Evolutionary conservation across 92 coral and sea anemone genomes (phyloP).

Genomic region (Porites rus): DNA sequence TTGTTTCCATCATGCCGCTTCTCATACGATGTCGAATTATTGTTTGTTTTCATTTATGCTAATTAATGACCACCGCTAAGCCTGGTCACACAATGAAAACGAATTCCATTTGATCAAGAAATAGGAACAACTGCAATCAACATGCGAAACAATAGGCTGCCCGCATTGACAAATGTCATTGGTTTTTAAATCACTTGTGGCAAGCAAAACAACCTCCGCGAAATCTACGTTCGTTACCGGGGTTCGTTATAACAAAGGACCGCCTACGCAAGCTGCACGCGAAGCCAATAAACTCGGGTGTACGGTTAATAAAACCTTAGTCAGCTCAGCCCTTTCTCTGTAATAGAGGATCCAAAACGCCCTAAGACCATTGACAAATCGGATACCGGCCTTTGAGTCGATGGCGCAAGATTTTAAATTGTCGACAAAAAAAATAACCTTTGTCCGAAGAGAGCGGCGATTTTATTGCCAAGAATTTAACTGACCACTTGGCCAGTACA

Average conservation of each 20-base stretch:
- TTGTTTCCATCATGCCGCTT: no score
- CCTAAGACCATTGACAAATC: background rate
- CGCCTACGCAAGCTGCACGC: background rate
- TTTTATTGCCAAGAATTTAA: no score
- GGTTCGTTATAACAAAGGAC: background rate
- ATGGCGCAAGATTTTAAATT: background rate
- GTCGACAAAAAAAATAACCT: background rate
- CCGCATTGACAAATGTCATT: conserved; percentile 16
- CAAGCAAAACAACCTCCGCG: background rate
- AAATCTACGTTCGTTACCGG: no score
- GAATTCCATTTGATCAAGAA: background rate
- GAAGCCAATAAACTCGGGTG: background rate
- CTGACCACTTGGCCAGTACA: background rate
- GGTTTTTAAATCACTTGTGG: background rate
- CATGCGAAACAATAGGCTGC: background rate
- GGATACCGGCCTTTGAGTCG: background rate
- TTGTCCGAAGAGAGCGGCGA: background rate
- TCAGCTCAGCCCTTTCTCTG: background rate
- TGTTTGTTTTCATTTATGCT: no score
- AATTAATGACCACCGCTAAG: background rate
- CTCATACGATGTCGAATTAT: no score
- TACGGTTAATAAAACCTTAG: background rate
- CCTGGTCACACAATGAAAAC: background rate
- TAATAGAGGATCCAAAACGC: background rate
- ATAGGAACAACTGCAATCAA: background rate